Evolutionary conservation across 2,113 vertebrate species (phyloP).

Genomic region (Chlorodrepanis virens): DNA sequence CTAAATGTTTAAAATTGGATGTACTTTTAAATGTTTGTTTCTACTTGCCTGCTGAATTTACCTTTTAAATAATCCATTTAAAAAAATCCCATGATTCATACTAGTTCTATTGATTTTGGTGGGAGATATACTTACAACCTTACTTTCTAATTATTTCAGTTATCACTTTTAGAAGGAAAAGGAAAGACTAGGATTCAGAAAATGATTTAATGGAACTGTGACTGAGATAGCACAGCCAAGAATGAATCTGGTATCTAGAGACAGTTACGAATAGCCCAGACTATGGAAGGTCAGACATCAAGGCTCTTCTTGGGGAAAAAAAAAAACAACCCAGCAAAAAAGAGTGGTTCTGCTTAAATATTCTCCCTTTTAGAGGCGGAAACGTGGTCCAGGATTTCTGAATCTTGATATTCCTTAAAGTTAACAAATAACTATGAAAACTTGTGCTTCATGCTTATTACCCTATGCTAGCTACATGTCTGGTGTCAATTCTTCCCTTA

Average conservation of each 20-base stretch:
- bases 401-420: not conserved
- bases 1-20: not conserved
- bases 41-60: not conserved
- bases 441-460: not conserved
- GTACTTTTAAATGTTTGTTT: not conserved
- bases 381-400: not conserved
- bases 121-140: not conserved
- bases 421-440: not conserved
- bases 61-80: not conserved
- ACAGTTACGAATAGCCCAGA: not conserved
- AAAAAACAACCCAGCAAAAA: not conserved
- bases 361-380: not conserved
- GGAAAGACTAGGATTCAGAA: not conserved
- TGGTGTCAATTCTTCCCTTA: not conserved
- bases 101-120: not conserved
- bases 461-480: not conserved
- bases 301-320: not conserved
- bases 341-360: not conserved
- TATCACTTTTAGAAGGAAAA: not conserved
- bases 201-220: not conserved
- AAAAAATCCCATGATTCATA: not conserved
- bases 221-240: not conserved
- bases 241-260: not conserved
- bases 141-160: not conserved
- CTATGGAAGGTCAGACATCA: not conserved